Evolutionary conservation across 30 jellyfish, hydroid and myxozoan genomes (phyloP).

Genomic region (Catostylus mosaicus): DNA sequence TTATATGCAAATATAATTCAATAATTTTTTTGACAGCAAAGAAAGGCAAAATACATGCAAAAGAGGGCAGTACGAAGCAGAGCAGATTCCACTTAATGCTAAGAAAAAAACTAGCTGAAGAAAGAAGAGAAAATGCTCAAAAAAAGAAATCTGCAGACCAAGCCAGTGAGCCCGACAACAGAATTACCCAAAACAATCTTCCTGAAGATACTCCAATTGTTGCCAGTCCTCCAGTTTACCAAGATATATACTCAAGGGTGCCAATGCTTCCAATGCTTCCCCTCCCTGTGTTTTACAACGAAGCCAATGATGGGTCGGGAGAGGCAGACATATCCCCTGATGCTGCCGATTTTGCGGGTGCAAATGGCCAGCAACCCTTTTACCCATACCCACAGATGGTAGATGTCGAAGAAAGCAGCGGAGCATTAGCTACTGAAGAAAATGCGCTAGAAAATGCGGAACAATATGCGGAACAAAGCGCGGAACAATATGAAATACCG

Average conservation of each 20-base stretch:
- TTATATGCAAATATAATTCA: no score
- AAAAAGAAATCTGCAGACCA: slow-evolving; percentile 45
- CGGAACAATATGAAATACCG: not conserved
- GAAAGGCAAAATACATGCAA: slow-evolving; percentile 24
- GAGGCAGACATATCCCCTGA: slow-evolving; percentile 30
- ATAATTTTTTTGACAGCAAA: slow-evolving; percentile 29
- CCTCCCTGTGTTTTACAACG: slow-evolving; percentile 62
- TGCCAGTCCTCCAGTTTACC: slow-evolving; percentile 76
- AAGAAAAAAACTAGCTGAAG: slow-evolving; percentile 51
- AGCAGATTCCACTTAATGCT: slow-evolving; percentile 68
- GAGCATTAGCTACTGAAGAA: not conserved
- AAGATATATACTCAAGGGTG: slow-evolving; percentile 62
- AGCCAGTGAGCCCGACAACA: slow-evolving; percentile 54
- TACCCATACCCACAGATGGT: slow-evolving; percentile 9
- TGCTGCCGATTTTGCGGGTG: slow-evolving; percentile 18
- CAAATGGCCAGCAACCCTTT: slow-evolving; percentile 4
- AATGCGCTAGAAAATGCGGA: slow-evolving; percentile 14
- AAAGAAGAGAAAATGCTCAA: slow-evolving; percentile 54
- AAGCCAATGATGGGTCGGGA: slow-evolving; percentile 53
- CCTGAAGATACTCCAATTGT: slow-evolving; percentile 63
- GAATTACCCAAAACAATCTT: slow-evolving; percentile 49
- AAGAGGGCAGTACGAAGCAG: slow-evolving; percentile 25
- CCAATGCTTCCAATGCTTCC: slow-evolving; percentile 82
- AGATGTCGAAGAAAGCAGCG: slow-evolving; percentile 23
- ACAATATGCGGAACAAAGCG: not conserved